Percentiles rank a stretch among this genome's conserved stretches.
These are phyloP conservation scores for Muraenolepis orangiensis DNA, from an alignment of 2,797 vertebrate genomes.

Conservation along the genomic window DNA sequence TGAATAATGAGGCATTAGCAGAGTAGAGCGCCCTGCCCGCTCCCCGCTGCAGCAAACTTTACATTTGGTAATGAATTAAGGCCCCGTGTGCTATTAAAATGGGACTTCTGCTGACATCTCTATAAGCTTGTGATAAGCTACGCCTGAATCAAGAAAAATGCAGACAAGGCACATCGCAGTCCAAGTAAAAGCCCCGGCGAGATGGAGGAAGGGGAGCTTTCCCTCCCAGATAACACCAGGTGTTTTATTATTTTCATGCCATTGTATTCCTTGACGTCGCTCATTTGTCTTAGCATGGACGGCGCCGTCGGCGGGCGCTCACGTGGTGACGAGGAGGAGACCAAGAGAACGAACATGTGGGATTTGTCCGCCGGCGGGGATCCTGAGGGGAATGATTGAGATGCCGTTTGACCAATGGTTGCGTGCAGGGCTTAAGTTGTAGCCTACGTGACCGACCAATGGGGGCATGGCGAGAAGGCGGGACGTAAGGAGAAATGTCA, in stretches of 20 bases:
- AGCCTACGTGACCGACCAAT: too few species aligned
- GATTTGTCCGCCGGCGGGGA: too few species aligned
- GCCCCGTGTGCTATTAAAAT: slow-evolving; percentile 63
- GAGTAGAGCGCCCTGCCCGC: slow-evolving; percentile 60
- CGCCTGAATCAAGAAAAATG: slow-evolving; percentile 71
- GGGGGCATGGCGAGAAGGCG: too few species aligned
- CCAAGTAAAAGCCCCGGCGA: slow-evolving; percentile 54
- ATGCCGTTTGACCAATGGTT: too few species aligned
- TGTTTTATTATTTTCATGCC: slow-evolving; percentile 7
- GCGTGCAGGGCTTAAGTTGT: too few species aligned
- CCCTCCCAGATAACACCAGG: slow-evolving; percentile 60
- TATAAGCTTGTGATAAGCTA: slow-evolving; percentile 70
- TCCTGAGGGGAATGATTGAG: too few species aligned
- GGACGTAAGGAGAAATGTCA: too few species aligned
- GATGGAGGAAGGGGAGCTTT: slow-evolving; percentile 45
- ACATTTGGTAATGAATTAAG: slow-evolving; percentile 73
- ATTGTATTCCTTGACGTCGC: slow-evolving; percentile 19
- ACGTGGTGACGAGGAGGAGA: neutral
- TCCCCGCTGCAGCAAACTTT: slow-evolving; percentile 62
- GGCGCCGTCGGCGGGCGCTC: neutral
- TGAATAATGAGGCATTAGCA: slow-evolving; percentile 52
- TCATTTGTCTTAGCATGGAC: neutral
- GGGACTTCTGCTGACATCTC: slow-evolving; percentile 66
- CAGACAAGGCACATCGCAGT: slow-evolving; percentile 62
- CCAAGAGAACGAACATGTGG: too few species aligned